Evolutionary conservation across 2,113 vertebrate species (phyloP).

Genomic region (Chlorodrepanis virens): DNA sequence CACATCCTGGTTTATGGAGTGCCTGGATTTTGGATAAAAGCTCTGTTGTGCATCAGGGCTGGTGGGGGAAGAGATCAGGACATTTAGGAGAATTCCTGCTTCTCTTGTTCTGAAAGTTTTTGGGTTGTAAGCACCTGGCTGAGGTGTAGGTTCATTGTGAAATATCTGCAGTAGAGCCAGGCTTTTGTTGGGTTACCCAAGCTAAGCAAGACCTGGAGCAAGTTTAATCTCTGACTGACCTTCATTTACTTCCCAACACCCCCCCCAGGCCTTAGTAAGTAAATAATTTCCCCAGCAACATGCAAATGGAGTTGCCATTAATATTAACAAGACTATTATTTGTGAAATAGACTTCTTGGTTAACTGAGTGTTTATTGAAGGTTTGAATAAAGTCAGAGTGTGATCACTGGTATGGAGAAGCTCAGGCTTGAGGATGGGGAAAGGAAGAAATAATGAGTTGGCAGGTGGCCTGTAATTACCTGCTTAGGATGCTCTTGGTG

Average conservation of each 20-base stretch:
- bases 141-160: neutral
- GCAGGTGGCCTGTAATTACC: neutral
- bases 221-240: neutral
- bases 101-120: neutral
- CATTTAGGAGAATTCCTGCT: neutral
- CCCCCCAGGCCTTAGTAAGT: neutral
- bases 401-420: neutral
- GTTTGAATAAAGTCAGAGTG: neutral
- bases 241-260: neutral
- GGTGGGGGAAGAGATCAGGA: neutral
- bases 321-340: neutral
- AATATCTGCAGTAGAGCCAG: neutral
- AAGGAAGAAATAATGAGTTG: neutral
- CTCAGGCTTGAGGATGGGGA: neutral
- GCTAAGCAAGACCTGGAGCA: neutral
- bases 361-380: neutral
- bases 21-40: neutral
- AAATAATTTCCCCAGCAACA: neutral
- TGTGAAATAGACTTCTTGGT: neutral
- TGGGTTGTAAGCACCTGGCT: too few species aligned
- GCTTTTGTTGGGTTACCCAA: neutral
- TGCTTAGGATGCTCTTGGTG: neutral
- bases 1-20: fast-evolving
- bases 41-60: neutral
- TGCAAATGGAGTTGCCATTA: neutral